A percentile compares a stretch with the other conserved stretches of the same genome.
phyloP scores from a whole-genome alignment of 1,140 invertebrate genomes.

The Eueides isabella region DNA sequence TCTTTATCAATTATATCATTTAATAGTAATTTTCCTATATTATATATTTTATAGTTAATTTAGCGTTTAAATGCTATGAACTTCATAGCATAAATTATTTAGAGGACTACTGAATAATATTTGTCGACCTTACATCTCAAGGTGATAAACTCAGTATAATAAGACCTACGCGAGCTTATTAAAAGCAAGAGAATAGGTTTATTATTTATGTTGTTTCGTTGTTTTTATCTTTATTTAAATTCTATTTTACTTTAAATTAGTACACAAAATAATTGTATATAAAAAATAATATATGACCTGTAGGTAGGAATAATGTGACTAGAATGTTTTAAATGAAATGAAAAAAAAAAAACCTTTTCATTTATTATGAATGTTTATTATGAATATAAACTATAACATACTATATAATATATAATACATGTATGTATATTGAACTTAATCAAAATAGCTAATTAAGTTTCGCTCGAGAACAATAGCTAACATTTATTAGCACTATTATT shows the following conservation, averaged over 20 bases:
- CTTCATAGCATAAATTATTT: not conserved
- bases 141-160: not conserved
- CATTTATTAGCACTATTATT: constrained; percentile 24
- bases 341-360: no score
- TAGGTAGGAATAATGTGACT: no score
- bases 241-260: no score
- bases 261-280: no score
- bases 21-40: not conserved
- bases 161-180: not conserved
- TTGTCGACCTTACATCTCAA: not conserved
- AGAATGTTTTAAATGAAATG: no score
- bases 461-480: not conserved
- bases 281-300: no score
- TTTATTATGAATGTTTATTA: no score
- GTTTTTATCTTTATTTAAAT: not conserved
- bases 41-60: not conserved
- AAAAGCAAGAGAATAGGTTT: not conserved
- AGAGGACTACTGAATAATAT: not conserved
- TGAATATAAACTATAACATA: not conserved
- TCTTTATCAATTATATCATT: no score
- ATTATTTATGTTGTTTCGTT: not conserved
- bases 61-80: not conserved
- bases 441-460: constrained; percentile 4
- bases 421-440: not conserved
- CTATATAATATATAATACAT: not conserved